Percentiles rank a stretch among this genome's conserved stretches.
phyloP scores from a whole-genome alignment of 2,888 invertebrate genomes.

The Epicampocera succincta region DNA sequence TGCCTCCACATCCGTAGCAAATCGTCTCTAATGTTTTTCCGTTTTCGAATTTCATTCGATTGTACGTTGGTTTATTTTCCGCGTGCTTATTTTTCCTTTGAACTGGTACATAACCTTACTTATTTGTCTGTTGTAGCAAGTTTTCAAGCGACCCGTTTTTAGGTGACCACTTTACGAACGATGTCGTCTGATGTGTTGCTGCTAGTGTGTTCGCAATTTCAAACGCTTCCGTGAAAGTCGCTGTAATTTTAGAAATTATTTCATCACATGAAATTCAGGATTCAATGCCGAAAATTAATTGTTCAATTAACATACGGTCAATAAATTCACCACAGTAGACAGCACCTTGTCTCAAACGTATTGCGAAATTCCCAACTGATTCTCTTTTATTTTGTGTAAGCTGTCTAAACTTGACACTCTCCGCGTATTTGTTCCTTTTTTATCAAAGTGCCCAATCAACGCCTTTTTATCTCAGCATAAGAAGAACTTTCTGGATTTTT shows the following conservation, averaged over 20 bases:
- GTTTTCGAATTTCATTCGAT: not conserved
- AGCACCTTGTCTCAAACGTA: not conserved
- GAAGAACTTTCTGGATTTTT: not conserved
- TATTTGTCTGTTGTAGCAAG: conserved; percentile 33
- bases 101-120: conserved; percentile 38
- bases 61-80: not conserved
- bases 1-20: conserved; percentile 4
- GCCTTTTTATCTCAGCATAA: not conserved
- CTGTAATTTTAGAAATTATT: not conserved
- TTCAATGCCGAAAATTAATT: not conserved
- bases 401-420: not conserved
- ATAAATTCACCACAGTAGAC: not conserved
- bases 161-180: no score
- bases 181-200: conserved; percentile 21
- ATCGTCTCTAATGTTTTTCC: not conserved
- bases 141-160: no score
- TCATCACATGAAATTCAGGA: not conserved
- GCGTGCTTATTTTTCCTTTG: conserved; percentile 6
- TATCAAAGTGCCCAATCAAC: not conserved
- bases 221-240: not conserved
- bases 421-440: not conserved
- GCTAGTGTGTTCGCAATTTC: conserved; percentile 2
- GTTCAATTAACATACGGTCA: not conserved
- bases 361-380: not conserved
- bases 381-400: not conserved